Base-by-base conservation (phyloP, 2,888 invertebrate genomes). In the Campaea margaritaria region DNA sequence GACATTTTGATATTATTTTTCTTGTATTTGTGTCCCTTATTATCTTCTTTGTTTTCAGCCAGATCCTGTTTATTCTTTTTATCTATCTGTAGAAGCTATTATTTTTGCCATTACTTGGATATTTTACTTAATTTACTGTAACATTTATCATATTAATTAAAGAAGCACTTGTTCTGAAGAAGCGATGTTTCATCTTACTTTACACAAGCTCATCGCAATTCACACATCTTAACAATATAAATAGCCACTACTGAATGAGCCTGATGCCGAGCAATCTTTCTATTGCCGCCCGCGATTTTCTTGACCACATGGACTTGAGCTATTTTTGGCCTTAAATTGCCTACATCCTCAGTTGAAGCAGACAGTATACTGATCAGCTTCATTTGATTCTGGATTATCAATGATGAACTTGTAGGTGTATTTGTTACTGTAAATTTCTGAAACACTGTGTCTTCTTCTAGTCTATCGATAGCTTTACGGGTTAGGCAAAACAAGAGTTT, bases 271-370 rank as follows among this genome's bases (percentile, higher is more conserved):
- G 76, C 74, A 85, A 87, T 89, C 83, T 83, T 85, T 74, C 87
- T 87, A 89, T 89, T 86, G 75, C 65, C 70, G 63, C 76, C 81
- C 74, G 76, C 81, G 78, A 81, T 85, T 85, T 83, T 83, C 80
- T 77, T 75, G 74, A 73, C 69, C 75, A 68, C 70, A 66, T 66
- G 69, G 61, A 69, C 64, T 65, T 65, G 64, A 58, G 73, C 75
- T 89, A 87, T 88, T 87, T 86, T 71, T 65, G 80, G 76, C 69
- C 27, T 31, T 65, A 78, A 83, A 88, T 87, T 79, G 80, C 64
- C 63, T 39, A 69, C 78, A 73, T 89, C 89, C 89, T 80, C 69
- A 67, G 10, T 15, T 1, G 15, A 14, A 34, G 28, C 46, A 27
- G 28, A 43, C 16, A 34, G 7, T 47, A 46, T 13, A 14, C 0